Conservation (phyloP, 2,888 invertebrate species). For the Micoletzkya japonica region DNA sequence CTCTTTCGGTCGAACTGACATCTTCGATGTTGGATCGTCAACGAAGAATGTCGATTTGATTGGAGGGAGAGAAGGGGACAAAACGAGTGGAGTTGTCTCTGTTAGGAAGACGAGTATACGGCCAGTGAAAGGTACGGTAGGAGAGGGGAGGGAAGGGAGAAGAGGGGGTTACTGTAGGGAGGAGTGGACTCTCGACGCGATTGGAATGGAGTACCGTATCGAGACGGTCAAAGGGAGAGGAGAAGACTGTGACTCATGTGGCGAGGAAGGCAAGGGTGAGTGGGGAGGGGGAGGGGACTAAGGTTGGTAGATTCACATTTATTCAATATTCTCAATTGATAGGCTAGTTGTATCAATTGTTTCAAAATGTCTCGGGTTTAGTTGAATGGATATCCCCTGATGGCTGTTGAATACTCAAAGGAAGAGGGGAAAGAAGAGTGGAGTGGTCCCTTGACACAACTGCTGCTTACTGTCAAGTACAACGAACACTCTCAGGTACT, state of each 20-base stretch:
- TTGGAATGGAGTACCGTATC: constrained; percentile 16
- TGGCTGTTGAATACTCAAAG: constrained; percentile 11
- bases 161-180: constrained; percentile 1
- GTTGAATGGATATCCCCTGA: constrained; percentile 19
- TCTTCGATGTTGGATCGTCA: constrained; percentile 7
- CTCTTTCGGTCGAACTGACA: constrained; percentile 14
- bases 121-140: constrained; percentile 7
- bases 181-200: constrained; percentile 17
- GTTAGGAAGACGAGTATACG: constrained; percentile 17
- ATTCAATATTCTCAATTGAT: too few relatives aligned
- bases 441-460: constrained; percentile 6
- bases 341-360: too few relatives aligned
- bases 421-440: neutral
- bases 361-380: constrained; percentile 8
- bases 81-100: constrained; percentile 7
- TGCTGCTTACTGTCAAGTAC: constrained; percentile 12
- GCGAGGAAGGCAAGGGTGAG: constrained; percentile 10
- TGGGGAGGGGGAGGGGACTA: neutral
- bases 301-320: neutral
- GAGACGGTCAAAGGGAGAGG: constrained; percentile 2
- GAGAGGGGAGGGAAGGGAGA: neutral
- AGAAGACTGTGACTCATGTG: constrained; percentile 13
- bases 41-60: neutral
- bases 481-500: constrained; percentile 18
- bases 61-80: constrained; percentile 12